Evolutionary conservation across 2,113 vertebrate genomes (phyloP).

Genomic region (Ondatra zibethicus): DNA sequence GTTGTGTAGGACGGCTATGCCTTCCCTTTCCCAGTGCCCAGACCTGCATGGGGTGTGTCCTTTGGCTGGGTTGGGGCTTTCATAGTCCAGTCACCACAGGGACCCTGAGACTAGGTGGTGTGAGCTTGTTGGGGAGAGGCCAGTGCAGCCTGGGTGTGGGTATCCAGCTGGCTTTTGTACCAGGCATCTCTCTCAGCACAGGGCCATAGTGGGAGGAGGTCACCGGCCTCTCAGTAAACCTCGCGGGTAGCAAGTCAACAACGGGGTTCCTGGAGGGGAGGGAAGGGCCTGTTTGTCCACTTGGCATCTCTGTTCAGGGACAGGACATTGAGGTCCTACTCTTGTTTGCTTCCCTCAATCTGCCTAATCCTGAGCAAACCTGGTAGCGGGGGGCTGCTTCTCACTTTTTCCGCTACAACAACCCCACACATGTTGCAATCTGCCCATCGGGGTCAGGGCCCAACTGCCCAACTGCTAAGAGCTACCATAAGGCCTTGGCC

Average conservation of each 20-base stretch:
- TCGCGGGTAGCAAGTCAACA: constrained; percentile 44
- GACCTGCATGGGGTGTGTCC: neutral
- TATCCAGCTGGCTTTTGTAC: neutral
- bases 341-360: constrained; percentile 33
- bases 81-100: neutral
- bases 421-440: neutral
- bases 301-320: neutral
- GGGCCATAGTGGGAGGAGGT: neutral
- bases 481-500: neutral
- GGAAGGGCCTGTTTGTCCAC: constrained; percentile 58
- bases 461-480: rapidly evolving
- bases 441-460: neutral
- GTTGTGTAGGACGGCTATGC: rapidly evolving
- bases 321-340: neutral
- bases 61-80: neutral
- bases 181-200: neutral
- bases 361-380: constrained; percentile 70
- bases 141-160: neutral
- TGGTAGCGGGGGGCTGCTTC: neutral
- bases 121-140: neutral
- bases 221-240: constrained; percentile 28
- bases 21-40: neutral
- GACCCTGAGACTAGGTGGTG: neutral
- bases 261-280: constrained; percentile 62
- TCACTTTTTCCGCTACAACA: neutral